Evolutionary conservation across 2,888 invertebrate species (phyloP).

Genomic region (Stegana nigrithorax): DNA sequence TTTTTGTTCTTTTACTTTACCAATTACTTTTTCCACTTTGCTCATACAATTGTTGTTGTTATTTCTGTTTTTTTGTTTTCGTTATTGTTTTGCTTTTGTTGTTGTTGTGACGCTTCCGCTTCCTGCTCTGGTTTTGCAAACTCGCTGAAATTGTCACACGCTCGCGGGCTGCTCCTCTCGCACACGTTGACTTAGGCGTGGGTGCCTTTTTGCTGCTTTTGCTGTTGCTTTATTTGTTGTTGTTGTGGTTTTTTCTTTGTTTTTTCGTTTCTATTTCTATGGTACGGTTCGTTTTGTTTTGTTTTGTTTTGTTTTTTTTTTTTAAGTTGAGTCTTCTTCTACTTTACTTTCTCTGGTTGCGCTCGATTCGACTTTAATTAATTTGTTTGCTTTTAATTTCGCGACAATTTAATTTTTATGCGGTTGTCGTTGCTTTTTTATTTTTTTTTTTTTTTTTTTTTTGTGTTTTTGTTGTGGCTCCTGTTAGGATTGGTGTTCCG

Average conservation of each 20-base stretch:
- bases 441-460: constrained; percentile 10
- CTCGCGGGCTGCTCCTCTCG: too few relatives aligned
- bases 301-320: not conserved
- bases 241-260: not conserved
- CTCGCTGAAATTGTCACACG: too few relatives aligned
- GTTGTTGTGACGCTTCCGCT: too few relatives aligned
- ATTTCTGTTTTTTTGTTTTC: too few relatives aligned
- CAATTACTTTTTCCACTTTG: too few relatives aligned
- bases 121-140: too few relatives aligned
- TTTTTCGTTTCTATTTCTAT: not conserved
- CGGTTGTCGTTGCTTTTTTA: constrained; percentile 2
- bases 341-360: not conserved
- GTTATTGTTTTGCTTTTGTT: too few relatives aligned
- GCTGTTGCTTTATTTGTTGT: not conserved
- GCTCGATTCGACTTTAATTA: constrained; percentile 27
- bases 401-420: constrained; percentile 25
- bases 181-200: too few relatives aligned
- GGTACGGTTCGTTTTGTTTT: constrained; percentile 11
- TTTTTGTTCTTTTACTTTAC: too few relatives aligned
- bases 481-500: too few relatives aligned
- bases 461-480: not conserved
- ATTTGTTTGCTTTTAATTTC: constrained; percentile 32
- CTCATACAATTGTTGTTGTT: too few relatives aligned
- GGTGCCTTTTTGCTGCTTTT: too few relatives aligned
- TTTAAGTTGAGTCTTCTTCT: constrained; percentile 5